Evolutionary conservation across 2,113 vertebrate genomes (phyloP).

Genomic region (Gymnobelideus leadbeateri): DNA sequence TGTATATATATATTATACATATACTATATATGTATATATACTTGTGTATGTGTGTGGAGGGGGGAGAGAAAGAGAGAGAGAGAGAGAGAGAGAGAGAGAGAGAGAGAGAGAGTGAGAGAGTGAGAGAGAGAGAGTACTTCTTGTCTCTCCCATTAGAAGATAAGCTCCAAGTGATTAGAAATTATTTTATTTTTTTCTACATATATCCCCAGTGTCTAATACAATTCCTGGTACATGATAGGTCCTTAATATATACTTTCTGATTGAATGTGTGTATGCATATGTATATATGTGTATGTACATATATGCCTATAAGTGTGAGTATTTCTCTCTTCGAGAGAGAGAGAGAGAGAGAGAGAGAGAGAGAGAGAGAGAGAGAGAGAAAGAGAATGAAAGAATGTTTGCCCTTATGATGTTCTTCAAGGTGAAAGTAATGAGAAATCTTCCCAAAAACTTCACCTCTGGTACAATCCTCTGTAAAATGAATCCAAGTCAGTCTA

Average conservation of each 20-base stretch:
- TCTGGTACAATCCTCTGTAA: background rate
- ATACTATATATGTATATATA: background rate
- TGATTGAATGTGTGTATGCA: background rate
- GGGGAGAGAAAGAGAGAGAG: no score
- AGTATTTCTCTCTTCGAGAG: no score
- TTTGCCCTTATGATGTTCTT: background rate
- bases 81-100: no score
- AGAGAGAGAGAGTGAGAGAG: no score
- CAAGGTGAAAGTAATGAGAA: background rate
- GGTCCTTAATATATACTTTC: background rate
- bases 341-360: no score
- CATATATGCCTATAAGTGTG: background rate
- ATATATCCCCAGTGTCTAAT: background rate
- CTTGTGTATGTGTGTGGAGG: background rate
- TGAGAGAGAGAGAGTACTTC: background rate
- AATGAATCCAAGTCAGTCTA: background rate
- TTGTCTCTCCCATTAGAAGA: background rate
- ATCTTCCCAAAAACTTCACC: background rate
- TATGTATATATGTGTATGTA: background rate
- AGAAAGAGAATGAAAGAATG: background rate
- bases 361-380: no score
- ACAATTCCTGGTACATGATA: background rate
- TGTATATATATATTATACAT: no score
- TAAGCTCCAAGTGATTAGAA: background rate
- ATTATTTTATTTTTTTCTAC: background rate